Conservation (phyloP, 2,888 invertebrate species). For the Eretmocerus hayati region DNA sequence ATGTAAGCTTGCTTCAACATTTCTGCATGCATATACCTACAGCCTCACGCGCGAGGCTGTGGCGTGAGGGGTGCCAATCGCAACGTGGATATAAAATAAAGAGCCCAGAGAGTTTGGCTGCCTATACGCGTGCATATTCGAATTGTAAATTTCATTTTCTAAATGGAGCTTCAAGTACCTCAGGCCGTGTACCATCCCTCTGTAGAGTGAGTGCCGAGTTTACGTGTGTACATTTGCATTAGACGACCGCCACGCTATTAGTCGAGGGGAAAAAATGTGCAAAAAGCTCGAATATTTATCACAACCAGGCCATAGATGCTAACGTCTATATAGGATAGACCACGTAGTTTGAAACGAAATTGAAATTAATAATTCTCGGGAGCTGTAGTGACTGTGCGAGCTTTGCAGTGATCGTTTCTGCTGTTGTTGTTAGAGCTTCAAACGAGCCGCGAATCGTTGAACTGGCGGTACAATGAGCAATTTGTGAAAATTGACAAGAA, state of each 20-base stretch:
- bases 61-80: conserved; percentile 18
- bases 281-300: no score
- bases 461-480: conserved; percentile 11
- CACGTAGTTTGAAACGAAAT: no score
- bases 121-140: conserved; percentile 23
- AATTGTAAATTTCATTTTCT: conserved; percentile 40
- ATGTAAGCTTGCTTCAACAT: no score
- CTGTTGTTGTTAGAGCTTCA: no score
- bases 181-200: conserved; percentile 7
- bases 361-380: conserved; percentile 17
- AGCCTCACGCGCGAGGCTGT: no score
- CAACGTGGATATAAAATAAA: conserved; percentile 15
- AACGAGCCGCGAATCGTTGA: conserved; percentile 4
- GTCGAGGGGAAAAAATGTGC: not conserved
- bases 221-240: not conserved
- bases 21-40: no score
- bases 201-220: no score
- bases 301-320: no score
- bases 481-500: conserved; percentile 16
- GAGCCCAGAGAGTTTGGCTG: not conserved
- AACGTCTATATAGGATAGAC: no score
- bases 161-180: conserved; percentile 32
- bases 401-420: not conserved
- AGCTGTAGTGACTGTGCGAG: not conserved
- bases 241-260: not conserved